Evolutionary conservation across 2,888 invertebrate genomes (phyloP).

Genomic region (Caenorhabditis japonica): DNA sequence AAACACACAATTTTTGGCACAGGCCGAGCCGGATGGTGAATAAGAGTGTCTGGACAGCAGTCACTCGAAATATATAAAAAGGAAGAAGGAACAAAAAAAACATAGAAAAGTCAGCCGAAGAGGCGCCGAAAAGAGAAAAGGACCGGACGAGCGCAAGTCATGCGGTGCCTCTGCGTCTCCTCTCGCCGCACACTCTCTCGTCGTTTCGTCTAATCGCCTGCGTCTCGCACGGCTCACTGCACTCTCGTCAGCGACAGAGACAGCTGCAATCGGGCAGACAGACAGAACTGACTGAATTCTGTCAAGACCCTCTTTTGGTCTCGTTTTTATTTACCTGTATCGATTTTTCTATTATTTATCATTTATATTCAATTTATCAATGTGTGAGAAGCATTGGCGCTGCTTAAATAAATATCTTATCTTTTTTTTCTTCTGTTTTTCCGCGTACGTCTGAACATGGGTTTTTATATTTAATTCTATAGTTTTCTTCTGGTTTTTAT

Average conservation of each 20-base stretch:
- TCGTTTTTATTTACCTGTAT: conserved; percentile 4
- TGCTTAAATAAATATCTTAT: too few relatives aligned
- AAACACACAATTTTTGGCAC: too few relatives aligned
- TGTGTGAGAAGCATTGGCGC: too few relatives aligned
- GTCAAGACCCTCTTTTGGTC: conserved; percentile 28
- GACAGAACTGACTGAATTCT: not conserved
- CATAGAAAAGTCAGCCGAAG: not conserved
- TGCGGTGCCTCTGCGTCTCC: conserved; percentile 11
- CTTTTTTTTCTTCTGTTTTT: too few relatives aligned
- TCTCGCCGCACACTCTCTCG: conserved; percentile 3
- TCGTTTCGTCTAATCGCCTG: conserved; percentile 1
- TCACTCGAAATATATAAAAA: too few relatives aligned
- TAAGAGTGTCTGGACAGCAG: too few relatives aligned
- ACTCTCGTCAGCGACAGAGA: conserved; percentile 6
- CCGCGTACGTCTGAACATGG: too few relatives aligned
- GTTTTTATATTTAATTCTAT: too few relatives aligned
- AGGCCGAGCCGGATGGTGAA: too few relatives aligned
- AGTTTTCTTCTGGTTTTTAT: too few relatives aligned
- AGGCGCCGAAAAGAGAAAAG: conserved; percentile 5
- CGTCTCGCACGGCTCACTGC: conserved; percentile 14
- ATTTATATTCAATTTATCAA: too few relatives aligned
- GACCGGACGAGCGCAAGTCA: conserved; percentile 8
- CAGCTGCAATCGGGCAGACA: conserved; percentile 26
- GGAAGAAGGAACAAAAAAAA: not conserved
- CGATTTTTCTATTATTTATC: conserved; percentile 9